phyloP scores from a whole-genome alignment of 2,113 vertebrate species.

The mouse (Mus musculus) region DNA sequence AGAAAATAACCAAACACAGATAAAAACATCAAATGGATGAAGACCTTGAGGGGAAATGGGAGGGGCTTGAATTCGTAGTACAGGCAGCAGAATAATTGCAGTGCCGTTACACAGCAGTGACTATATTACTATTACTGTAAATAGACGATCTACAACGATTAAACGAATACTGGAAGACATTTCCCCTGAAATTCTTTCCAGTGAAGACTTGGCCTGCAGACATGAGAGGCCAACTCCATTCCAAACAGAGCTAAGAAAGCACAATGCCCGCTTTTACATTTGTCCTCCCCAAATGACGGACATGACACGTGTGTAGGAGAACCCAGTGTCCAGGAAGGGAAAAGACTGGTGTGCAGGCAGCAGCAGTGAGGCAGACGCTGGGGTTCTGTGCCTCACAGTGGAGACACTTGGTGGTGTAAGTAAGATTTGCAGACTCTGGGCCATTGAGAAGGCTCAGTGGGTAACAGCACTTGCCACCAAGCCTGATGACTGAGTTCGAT shows the following conservation, averaged over 20 bases:
- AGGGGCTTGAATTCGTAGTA: background rate
- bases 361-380: background rate
- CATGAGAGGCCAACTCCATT: background rate
- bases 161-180: background rate
- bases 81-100: background rate
- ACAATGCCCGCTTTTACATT: background rate
- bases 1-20: background rate
- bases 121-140: background rate
- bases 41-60: background rate
- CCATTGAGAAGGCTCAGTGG: too few species aligned
- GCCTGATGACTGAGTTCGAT: background rate
- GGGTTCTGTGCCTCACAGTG: background rate
- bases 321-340: background rate
- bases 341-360: background rate
- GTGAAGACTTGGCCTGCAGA: background rate
- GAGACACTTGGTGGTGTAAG: background rate
- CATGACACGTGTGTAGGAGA: background rate
- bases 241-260: slow-evolving; percentile 6
- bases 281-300: background rate
- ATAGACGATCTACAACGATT: background rate
- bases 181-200: slow-evolving; percentile 17
- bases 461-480: background rate
- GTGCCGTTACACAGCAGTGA: background rate
- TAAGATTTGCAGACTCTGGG: background rate
- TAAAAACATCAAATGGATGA: background rate